Evolutionary conservation across 2,888 invertebrate genomes (phyloP).

Genomic region (Synergus gifuensis): DNA sequence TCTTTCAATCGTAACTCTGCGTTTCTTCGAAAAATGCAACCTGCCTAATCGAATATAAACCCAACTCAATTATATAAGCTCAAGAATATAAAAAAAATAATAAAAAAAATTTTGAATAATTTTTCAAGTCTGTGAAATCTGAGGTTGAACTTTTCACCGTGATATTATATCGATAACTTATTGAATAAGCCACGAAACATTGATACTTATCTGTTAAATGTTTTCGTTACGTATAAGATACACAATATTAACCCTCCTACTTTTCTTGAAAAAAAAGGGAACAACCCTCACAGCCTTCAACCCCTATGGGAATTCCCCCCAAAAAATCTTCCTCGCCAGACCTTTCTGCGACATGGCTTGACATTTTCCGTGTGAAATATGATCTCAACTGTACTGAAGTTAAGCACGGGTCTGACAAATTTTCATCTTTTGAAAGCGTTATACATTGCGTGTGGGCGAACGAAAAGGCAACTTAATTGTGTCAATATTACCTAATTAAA

Average conservation of each 20-base stretch:
- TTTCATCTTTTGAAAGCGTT: not conserved
- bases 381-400: not conserved
- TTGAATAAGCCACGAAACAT: constrained; percentile 27
- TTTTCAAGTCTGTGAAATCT: not conserved
- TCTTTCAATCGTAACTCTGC: not conserved
- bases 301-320: constrained; percentile 11
- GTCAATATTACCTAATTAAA: constrained; percentile 40
- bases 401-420: constrained; percentile 15
- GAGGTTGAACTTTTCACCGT: not conserved
- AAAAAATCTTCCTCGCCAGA: constrained; percentile 22
- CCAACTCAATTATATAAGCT: not conserved
- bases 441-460: constrained; percentile 11
- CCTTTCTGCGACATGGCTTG: constrained; percentile 26
- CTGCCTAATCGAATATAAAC: not conserved
- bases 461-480: constrained; percentile 18
- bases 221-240: not conserved
- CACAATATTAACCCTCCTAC: constrained; percentile 6
- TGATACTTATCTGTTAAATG: constrained; percentile 34
- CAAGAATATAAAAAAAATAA: no score
- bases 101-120: not conserved
- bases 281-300: constrained; percentile 15
- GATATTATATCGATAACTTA: constrained; percentile 27
- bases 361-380: constrained; percentile 37
- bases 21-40: not conserved
- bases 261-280: not conserved